Evolutionary conservation across 2,888 invertebrate genomes (phyloP).

Genomic region (Drosophila quinaria): DNA sequence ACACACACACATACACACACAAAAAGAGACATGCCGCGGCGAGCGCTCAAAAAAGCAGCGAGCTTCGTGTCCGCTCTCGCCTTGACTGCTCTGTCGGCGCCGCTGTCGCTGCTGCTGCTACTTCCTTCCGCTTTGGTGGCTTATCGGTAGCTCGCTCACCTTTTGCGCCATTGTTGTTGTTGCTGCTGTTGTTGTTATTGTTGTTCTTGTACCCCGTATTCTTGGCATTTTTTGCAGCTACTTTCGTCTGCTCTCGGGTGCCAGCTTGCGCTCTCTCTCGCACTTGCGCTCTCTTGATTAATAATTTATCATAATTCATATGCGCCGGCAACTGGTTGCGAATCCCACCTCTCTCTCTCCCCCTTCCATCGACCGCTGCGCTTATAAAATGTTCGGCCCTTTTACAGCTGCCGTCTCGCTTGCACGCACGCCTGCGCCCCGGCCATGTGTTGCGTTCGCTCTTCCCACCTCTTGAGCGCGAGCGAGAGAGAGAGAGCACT

Average conservation of each 20-base stretch:
- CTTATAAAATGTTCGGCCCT: constrained; percentile 50
- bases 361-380: neutral
- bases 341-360: neutral
- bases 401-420: constrained; percentile 65
- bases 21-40: constrained; percentile 15
- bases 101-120: constrained; percentile 21
- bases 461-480: constrained; percentile 12
- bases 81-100: constrained; percentile 18
- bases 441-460: constrained; percentile 43
- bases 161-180: constrained; percentile 62
- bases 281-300: constrained; percentile 66
- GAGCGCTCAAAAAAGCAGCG: constrained; percentile 26
- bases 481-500: no score
- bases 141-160: constrained; percentile 65
- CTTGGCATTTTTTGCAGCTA: constrained; percentile 41
- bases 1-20: neutral
- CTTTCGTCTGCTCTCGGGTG: constrained; percentile 34
- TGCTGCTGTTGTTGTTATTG: constrained; percentile 48
- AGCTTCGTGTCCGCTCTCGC: constrained; percentile 26
- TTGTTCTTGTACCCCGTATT: constrained; percentile 17
- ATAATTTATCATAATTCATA: constrained; percentile 85
- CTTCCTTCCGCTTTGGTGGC: constrained; percentile 71
- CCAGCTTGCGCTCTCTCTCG: constrained; percentile 45
- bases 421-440: constrained; percentile 54
- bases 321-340: constrained; percentile 72